Conservation (phyloP, 1,140 invertebrate species). For the Colletes gigas region DNA sequence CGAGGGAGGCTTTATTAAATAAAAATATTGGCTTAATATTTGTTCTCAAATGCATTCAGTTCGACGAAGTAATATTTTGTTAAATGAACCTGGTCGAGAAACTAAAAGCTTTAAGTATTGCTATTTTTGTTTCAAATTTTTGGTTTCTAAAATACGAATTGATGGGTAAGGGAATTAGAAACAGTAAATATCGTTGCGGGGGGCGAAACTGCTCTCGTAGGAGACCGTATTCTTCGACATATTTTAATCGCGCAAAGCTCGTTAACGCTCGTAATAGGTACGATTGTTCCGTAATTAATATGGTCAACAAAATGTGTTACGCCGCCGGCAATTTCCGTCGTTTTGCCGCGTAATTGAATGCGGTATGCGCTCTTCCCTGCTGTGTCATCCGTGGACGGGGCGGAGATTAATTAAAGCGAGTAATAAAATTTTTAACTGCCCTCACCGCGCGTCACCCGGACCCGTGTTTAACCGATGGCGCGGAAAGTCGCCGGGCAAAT, state of each 20-base stretch:
- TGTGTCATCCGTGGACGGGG: neutral
- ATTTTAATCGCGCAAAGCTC: neutral
- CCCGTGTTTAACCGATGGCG: slow-evolving; percentile 10
- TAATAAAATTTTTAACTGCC: neutral
- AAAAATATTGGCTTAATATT: too few relatives aligned
- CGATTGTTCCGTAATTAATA: slow-evolving; percentile 10
- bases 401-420: slow-evolving; percentile 11
- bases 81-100: too few relatives aligned
- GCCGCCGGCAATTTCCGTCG: neutral
- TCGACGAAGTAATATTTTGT: too few relatives aligned
- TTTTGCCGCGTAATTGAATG: slow-evolving; percentile 1
- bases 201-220: too few relatives aligned
- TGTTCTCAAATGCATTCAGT: too few relatives aligned
- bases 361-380: neutral
- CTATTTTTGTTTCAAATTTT: too few relatives aligned
- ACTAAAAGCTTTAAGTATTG: too few relatives aligned
- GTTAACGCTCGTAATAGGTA: neutral
- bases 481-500: slow-evolving; percentile 35
- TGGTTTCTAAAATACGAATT: too few relatives aligned
- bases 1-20: too few relatives aligned
- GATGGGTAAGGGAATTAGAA: too few relatives aligned
- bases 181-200: too few relatives aligned
- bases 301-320: neutral
- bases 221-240: neutral
- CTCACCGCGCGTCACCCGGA: neutral